Evolutionary conservation across 2,797 vertebrate species (phyloP), one percentile per base, ranked within the genome.

Genomic region (Gorsachius magnificus): DNA sequence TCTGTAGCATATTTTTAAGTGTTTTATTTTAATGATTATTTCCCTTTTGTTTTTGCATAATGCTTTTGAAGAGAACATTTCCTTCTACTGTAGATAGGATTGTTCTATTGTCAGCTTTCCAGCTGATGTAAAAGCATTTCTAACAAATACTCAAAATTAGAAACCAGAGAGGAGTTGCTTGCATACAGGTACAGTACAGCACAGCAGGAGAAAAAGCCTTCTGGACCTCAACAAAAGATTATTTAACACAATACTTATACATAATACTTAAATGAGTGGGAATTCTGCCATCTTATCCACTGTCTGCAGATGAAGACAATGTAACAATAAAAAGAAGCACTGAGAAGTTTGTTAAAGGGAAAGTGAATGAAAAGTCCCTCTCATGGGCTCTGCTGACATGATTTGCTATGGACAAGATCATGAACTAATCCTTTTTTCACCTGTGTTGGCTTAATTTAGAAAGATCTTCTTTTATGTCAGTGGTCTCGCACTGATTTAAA

Each of bases 91-190:
- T 71, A 72, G 45, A 64, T 83, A 93, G 60, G 31, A 83, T 89
- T 97, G n/a, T 65, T 92, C 66, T 94, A 41, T 83, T 92, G 63
- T 89, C 79, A 81, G 48, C 64, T 94, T 92, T 86, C 54, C 89
- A 94, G 45, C 13, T 89, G 60, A 76, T 54, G 13, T 80, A 79
- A 97, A 98, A 96, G 18, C 29, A 66, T 72, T 96, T 90, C 86
- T 94, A 96, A 92, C 13, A 82, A 92, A 68, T 90, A 68, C 12
- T 84, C 80, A 92, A 60, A 95, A 92, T 93, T 83, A 90, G 78
- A 86, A 90, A 66, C 41, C 25, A 16, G 93, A 96, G 71, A 76
- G 53, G n/a, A 95, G 26, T 29, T 87, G 22, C n/a, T 96, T 90
- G 66, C 83, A 51, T 90, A 69, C 28, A 53, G n/a, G 45, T 82